Base-by-base conservation (phyloP, 2,113 vertebrate species). In the Choloepus hoffmanni region DNA sequence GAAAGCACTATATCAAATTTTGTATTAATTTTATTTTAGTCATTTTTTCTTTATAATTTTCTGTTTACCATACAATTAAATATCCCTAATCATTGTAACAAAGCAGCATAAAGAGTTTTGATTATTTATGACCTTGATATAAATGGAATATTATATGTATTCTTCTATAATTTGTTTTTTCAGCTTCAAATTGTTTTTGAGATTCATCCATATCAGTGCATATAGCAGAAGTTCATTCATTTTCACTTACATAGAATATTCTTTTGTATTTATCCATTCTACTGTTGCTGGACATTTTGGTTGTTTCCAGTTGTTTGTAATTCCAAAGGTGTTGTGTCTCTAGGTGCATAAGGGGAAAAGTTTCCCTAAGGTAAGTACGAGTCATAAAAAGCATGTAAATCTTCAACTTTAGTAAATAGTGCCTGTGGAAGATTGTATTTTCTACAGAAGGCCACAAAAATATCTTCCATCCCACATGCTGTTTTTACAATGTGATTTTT, bases 161-260 rank as follows among this genome's bases (percentile, higher is more conserved):
- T 82, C 79, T 53, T 82, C 81, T 65, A 68, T 40, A 58, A n/a
- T 82, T 81, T 53, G 85, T 53, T 40, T 63, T 93, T 88, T 82
- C 21, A 73, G 65, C 81, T 81, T 19, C 24, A 79, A n/a, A 6
- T 65, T 40, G 65, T 58, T 93, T 68, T 72, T 70, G 24, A 60
- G 74, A 79, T 60, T 68, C 40, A 36, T 73, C 26, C 45, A 40
- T 40, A 5, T 63, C 62, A 55, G n/a, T 50, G 45, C 15, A 28
- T 63, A 12, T 81, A 43, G 7, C 13, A 62, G 40, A 81, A 60
- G 13, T 58, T 74, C 55, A 55, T 77, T 70, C 33, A 43, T 82
- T 89, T 76, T 68, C 28, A 81, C 10, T 65, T 36, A 83, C 21
- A 24, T 33, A 74, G n/a, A 73, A 55, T 90, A 60, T 33, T 24